Base-by-base conservation (phyloP, 2,113 vertebrate species). In the Engraulis encrasicolus region DNA sequence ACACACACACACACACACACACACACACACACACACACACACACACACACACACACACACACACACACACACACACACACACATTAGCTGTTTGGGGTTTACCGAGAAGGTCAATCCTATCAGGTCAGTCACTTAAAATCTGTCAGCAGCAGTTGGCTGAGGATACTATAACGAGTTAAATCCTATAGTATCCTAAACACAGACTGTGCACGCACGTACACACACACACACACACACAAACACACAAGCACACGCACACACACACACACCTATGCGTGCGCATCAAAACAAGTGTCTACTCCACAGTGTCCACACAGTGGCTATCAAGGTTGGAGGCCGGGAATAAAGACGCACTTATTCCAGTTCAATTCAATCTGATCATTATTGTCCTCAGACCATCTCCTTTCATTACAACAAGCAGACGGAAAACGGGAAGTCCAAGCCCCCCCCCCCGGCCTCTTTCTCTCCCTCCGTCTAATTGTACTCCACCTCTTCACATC, bases 1-100 rank as follows among this genome's bases (percentile, higher is more conserved):
- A 14, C 27, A 14, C 34, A 74, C 12, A 14, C 31, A 34, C 31
- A 5, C 34, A 15, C 34, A 27, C 31, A 74, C 12, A 15, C 79
- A 89, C 85, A 87, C 78, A 93, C 94, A 92, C 92, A 93, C 92
- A 93, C 90, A 92, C 92, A 94, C 91, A 94, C 88, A 94, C 91
- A 93, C 85, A 94, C 91, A 93, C 88, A 93, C 89, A 91, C 81
- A 89, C 87, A 93, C 52, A 87, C 80, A 85, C 74, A 85, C 77
- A 82, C 78, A 90, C 86, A 87, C 86, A 93, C 90, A 94, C 81
- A 93, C 92, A 94, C 88, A 45, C 40, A 45, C 40, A 45, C 40
- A 93, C 91, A 94, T 90, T 54, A 38, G 52, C 58, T 85, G 34
- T 40, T 77, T 85, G 88, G 90, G 91, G 78, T 93, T 94, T 90